A percentile compares a stretch with the other conserved stretches of the same genome.
Evolutionary conservation across 2,113 vertebrate genomes (phyloP).

Genomic region (Eonycteris spelaea): DNA sequence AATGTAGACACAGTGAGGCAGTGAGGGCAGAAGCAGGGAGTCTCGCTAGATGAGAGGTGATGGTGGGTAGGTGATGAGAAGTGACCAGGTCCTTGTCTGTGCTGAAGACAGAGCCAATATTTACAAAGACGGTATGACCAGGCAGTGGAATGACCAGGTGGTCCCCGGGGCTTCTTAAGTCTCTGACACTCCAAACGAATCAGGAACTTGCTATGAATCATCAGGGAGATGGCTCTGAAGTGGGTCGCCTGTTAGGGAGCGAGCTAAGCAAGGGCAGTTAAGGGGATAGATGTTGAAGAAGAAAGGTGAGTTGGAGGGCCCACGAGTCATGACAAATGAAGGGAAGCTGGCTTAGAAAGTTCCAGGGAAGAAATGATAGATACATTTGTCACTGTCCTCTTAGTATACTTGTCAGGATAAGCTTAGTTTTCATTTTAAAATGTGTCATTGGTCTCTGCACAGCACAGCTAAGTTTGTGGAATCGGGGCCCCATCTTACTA

Average conservation of each 20-base stretch:
- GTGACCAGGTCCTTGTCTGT: not conserved
- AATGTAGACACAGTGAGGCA: not conserved
- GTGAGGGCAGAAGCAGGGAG: not conserved
- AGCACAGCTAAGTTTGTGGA: too few relatives aligned
- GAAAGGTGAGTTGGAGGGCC: not conserved
- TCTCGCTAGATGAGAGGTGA: too few relatives aligned
- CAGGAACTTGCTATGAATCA: rapidly evolving
- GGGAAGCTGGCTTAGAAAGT: not conserved
- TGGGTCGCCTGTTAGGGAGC: not conserved
- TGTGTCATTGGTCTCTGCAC: not conserved
- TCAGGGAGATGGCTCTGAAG: not conserved
- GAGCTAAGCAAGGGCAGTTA: too few relatives aligned
- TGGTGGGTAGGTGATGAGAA: not conserved
- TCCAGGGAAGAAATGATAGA: not conserved
- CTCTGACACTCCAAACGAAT: not conserved
- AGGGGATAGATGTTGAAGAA: not conserved
- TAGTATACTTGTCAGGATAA: not conserved
- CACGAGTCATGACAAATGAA: rapidly evolving
- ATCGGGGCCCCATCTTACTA: not conserved
- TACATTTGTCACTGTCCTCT: not conserved
- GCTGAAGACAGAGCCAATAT: not conserved
- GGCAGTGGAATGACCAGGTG: too few relatives aligned
- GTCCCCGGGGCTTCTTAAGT: not conserved
- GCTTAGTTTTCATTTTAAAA: not conserved
- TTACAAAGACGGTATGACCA: too few relatives aligned